Evolutionary conservation across 1,140 invertebrate species (phyloP).

Genomic region (Drosophila grimshawi): DNA sequence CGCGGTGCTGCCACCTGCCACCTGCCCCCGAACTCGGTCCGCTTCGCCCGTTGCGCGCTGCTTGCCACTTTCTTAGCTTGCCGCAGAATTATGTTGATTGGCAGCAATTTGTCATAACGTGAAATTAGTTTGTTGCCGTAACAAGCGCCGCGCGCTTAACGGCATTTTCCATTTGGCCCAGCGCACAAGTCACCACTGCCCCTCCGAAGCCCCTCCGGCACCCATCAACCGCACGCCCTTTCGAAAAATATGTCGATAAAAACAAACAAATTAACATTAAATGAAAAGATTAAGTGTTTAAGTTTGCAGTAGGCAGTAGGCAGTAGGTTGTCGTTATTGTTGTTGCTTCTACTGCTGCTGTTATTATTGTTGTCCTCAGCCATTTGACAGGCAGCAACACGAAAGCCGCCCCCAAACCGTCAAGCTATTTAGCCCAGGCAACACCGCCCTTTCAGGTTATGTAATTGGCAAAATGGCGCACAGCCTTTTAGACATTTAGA

Average conservation of each 20-base stretch:
- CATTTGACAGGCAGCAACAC: conserved; percentile 59
- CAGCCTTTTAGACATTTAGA: background rate
- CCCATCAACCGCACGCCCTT: conserved; percentile 19
- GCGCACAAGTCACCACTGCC: background rate
- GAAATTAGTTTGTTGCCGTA: conserved; percentile 82
- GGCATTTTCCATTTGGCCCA: conserved; percentile 39
- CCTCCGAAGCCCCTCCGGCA: background rate
- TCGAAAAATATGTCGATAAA: conserved; percentile 76
- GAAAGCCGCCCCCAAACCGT: background rate
- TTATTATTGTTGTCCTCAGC: conserved; percentile 38
- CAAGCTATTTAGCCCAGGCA: background rate
- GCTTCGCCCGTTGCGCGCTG: background rate
- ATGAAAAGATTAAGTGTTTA: conserved; percentile 82
- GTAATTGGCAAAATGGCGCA: conserved; percentile 42
- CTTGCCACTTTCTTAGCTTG: conserved; percentile 50
- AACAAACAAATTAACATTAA: conserved; percentile 83
- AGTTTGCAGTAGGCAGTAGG: conserved; percentile 55
- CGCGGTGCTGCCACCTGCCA: conserved; percentile 7
- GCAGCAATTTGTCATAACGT: conserved; percentile 81
- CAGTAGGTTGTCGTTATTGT: conserved; percentile 37
- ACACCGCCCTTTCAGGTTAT: conserved; percentile 49
- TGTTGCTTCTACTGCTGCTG: no score
- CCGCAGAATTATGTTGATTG: conserved; percentile 79
- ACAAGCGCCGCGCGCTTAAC: conserved; percentile 74
- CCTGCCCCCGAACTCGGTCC: background rate